A percentile compares a stretch with the other conserved stretches of the same genome.
phyloP scores from a whole-genome alignment of 2,888 invertebrate species.

The Harpagoxenus sublaevis region DNA sequence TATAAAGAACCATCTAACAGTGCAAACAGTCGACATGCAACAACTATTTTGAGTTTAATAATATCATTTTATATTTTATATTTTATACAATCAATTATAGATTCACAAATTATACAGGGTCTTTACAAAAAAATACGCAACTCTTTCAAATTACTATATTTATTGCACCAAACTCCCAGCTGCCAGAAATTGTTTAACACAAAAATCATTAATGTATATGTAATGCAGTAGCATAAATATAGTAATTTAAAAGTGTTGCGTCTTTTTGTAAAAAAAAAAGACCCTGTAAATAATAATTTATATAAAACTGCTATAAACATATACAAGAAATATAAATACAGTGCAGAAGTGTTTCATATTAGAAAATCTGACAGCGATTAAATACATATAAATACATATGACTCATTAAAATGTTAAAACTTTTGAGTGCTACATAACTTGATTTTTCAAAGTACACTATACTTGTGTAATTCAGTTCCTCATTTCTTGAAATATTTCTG shows the following conservation, averaged over 20 bases:
- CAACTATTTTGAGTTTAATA: background rate
- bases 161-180: background rate
- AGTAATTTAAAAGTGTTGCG: too few relatives aligned
- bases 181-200: background rate
- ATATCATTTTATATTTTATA: background rate
- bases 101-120: background rate
- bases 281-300: background rate
- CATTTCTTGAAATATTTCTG: background rate
- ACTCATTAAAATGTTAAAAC: background rate
- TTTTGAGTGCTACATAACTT: background rate
- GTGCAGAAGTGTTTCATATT: background rate
- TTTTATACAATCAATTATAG: background rate
- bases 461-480: background rate
- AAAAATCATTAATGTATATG: background rate
- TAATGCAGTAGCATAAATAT: background rate
- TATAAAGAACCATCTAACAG: background rate
- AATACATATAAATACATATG: background rate
- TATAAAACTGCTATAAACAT: background rate
- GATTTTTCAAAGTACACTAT: background rate
- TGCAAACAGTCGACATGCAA: background rate
- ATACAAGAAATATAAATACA: background rate
- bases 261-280: too few relatives aligned
- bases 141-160: background rate
- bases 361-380: background rate
- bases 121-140: background rate